Evolutionary conservation across 1,140 invertebrate genomes (phyloP), one percentile per base, ranked within the genome.

Genomic region (Dolichoris vasculosae): DNA sequence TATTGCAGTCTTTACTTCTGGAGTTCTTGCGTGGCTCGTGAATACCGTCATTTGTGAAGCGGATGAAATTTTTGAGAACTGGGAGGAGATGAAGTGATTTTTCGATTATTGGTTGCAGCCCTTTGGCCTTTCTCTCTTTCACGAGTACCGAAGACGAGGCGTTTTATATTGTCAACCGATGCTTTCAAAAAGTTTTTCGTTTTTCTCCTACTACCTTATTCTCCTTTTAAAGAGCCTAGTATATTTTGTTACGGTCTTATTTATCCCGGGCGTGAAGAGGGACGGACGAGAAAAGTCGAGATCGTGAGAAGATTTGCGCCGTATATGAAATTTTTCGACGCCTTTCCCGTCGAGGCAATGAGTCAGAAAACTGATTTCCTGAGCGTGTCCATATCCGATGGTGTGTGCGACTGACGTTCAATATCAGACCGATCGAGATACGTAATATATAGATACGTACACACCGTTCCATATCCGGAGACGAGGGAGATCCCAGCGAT

Each of bases 81-180:
- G 7, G 26, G 55, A 64, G 26, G 48, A 75, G 77, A 17, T 51
- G 43, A 40, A 51, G 87, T 82, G 84, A 88, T 89, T 87, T 87
- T 89, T 87, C 80, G 81, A 87, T 90, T 88, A 86, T 87, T 79
- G 87, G 83, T 86, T 35, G 46, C 48, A 1, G 38, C 32, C 20
- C 79, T 59, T 51, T 67, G 63, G n/a, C 35, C 32, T 51, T 81
- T 85, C 63, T n/a, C 51, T 79, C 64, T 81, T 84, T 89, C 87
- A 83, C 32, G 46, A 11, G 15, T 13, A 13, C 13, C 48, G n/a
- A 40, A 83, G 26, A 64, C 67, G 46, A 64, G 63, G 55, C 63
- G 46, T 63, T 30, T 13, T 38, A 73, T 43, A 59, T 59, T 84
- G 63, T 80, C 63, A 35, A 73, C 38, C 55, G 20, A 20, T 59